Base-by-base conservation (phyloP, 2,888 invertebrate genomes). In the Lithophane semibrunnea region DNA sequence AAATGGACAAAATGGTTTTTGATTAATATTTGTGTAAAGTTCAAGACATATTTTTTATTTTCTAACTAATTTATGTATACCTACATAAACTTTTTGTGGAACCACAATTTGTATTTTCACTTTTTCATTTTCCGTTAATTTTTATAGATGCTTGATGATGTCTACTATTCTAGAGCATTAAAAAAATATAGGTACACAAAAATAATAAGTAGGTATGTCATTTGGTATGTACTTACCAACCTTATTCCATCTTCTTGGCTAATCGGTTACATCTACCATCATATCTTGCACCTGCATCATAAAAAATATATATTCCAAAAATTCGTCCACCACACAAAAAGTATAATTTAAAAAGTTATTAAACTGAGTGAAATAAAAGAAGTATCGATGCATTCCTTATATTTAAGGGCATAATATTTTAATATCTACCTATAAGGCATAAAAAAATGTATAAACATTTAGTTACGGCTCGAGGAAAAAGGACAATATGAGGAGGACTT, bases 401-500 rank as follows among this genome's bases (percentile, higher is more conserved):
- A 92, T 91, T 93, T 91, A 90, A 85, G 88, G 92, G 89, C 91
- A 92, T 93, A 94, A 93, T 94, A 94, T 93, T 94, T 94, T 94
- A 93, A 94, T 95, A 95, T 92, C 91, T 77, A 79, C 72, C 69
- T 93, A 91, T 92, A 71, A 86, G 76, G 84, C 86, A 90, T 92
- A 95, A 95, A 95, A 95, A 96, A 96, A 93, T 92, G 90, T 92
- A 93, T 92, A 93, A 93, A 92, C 94, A 91, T 94, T 96, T 96
- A 94, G 96, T 94, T 94, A 95, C 94, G 96, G 94, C 92, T 92
- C 91, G 89, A 91, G 93, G 94, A 92, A 94, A 94, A 94, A 94
- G 94, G 96, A 95, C 94, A 94, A 94, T 92, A 92, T 92, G 87
- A 87, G 87, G 88, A 90, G 91, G 92, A 94, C 91, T 94, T 94